These are phyloP conservation scores for Verasper variegatus DNA, from an alignment of 2,113 vertebrate species.

Conservation along the genomic window DNA sequence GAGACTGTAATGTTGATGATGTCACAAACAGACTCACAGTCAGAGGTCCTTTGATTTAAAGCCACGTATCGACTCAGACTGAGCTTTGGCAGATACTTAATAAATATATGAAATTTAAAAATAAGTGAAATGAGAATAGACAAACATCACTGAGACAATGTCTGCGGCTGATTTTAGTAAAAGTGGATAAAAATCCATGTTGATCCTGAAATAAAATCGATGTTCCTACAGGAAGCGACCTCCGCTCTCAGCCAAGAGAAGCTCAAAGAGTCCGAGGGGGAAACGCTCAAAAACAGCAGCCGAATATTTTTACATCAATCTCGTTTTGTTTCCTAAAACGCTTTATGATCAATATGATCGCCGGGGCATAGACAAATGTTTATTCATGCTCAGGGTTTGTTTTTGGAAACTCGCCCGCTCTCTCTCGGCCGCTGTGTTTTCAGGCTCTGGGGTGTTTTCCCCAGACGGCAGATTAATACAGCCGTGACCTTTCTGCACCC, in stretches of 20 bases:
- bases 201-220: slow-evolving; percentile 43
- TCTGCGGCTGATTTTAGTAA: too few species aligned
- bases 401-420: slow-evolving; percentile 56
- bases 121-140: too few species aligned
- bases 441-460: slow-evolving; percentile 64
- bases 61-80: too few species aligned
- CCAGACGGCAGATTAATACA: slow-evolving; percentile 77
- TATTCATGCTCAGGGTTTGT: slow-evolving; percentile 69
- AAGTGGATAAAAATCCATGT: not conserved
- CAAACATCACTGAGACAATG: too few species aligned
- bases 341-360: slow-evolving; percentile 66
- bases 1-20: too few species aligned
- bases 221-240: slow-evolving; percentile 51
- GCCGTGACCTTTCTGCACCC: slow-evolving; percentile 74
- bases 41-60: too few species aligned
- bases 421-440: slow-evolving; percentile 24
- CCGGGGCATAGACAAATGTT: slow-evolving; percentile 57
- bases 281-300: slow-evolving; percentile 8
- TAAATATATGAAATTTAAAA: too few species aligned
- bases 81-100: too few species aligned
- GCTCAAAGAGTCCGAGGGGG: slow-evolving; percentile 7
- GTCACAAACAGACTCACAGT: too few species aligned
- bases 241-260: slow-evolving; percentile 26
- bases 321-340: slow-evolving; percentile 62
- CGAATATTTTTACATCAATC: slow-evolving; percentile 64